phyloP scores from a whole-genome alignment of 2,113 vertebrate genomes.

The Aplodontia rufa region DNA sequence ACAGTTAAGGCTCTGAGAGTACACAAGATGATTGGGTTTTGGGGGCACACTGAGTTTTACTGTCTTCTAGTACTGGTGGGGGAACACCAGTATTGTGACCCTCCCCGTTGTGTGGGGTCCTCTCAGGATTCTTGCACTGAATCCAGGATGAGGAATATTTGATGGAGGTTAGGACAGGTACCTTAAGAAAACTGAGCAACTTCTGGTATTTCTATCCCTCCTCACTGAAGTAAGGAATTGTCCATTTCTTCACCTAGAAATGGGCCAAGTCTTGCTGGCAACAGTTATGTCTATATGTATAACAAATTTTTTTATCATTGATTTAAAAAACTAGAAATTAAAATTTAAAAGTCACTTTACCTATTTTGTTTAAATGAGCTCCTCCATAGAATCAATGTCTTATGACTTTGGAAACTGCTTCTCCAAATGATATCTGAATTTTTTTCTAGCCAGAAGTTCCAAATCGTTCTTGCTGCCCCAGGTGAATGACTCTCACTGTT shows the following conservation, averaged over 20 bases:
- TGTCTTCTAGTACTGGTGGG: background rate
- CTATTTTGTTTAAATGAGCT: background rate
- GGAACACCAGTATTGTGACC: background rate
- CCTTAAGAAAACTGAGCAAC: background rate
- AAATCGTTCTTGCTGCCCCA: background rate
- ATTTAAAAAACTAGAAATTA: background rate
- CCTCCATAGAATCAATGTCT: no score
- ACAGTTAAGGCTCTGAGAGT: background rate
- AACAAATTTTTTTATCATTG: slow-evolving; percentile 65
- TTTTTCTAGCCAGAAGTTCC: background rate
- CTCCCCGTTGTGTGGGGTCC: no score
- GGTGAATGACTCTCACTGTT: background rate
- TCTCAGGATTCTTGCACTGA: background rate
- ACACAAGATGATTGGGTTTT: background rate
- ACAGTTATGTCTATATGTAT: background rate
- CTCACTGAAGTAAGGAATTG: no score
- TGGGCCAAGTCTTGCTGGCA: background rate
- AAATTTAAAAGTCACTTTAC: background rate
- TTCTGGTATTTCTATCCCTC: background rate
- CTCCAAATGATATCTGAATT: background rate
- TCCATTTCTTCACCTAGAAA: background rate
- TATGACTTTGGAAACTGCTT: background rate
- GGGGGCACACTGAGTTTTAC: fast-evolving
- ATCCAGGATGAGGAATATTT: background rate
- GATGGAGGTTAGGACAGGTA: background rate